These are phyloP conservation scores for Myanophis thanlyinensis DNA, from an alignment of 2,113 vertebrate genomes.

Conservation along the genomic window DNA sequence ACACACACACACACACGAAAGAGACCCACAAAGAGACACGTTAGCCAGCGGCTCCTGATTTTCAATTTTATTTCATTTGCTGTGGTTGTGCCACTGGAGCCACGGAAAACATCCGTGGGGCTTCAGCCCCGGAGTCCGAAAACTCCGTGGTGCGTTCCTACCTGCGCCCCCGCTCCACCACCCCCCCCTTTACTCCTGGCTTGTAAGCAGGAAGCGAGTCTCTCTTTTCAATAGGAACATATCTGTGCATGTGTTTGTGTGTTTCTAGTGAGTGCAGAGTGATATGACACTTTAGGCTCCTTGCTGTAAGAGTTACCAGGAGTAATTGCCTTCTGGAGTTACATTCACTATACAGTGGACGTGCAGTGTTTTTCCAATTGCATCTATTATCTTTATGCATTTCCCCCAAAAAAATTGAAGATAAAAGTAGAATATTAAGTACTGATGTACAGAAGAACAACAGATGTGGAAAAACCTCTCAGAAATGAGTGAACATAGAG, in stretches of 20 bases:
- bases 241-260: conserved; percentile 65
- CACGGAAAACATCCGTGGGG: conserved; percentile 72
- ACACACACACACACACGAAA: background rate
- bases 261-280: background rate
- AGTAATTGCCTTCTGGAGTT: background rate
- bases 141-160: conserved; percentile 73
- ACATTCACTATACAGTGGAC: background rate
- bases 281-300: background rate
- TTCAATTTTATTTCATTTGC: conserved; percentile 79
- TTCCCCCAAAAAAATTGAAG: background rate
- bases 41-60: conserved; percentile 50
- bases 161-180: conserved; percentile 40
- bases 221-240: conserved; percentile 91
- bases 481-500: background rate
- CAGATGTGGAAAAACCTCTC: background rate
- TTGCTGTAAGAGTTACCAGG: background rate
- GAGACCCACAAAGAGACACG: background rate
- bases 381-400: background rate
- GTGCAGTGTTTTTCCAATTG: background rate
- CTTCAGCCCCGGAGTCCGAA: conserved; percentile 73
- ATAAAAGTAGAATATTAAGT: background rate
- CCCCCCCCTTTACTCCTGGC: conserved; percentile 50
- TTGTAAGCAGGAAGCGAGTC: conserved; percentile 72
- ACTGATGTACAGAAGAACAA: background rate
- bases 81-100: conserved; percentile 70